Base-by-base conservation (phyloP, 2,113 vertebrate species). In the Brachionichthys hirsutus region DNA sequence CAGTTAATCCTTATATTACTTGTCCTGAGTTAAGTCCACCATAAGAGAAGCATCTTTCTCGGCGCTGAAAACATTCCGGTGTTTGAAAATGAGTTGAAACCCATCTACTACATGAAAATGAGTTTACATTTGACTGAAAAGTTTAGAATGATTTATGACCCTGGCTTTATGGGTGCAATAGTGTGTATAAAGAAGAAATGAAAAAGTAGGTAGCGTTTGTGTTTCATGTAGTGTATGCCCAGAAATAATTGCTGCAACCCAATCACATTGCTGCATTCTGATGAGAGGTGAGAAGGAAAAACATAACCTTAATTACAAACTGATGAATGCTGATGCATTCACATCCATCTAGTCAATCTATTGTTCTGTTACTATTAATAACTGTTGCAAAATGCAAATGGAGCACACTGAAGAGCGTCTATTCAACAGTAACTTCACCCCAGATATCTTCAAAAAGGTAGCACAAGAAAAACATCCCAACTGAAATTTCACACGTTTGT, bases 351-450 rank as follows among this genome's bases (percentile, higher is more conserved):
- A 40, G 48, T 59, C 51, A 73, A 68, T 40, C 54, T 58, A 61
- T 66, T 82, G 67, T 54, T 72, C 59, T 71, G 34, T 34, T 49
- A 54, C 62, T 76, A 70, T 75, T 78, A 75, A 75, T 79, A 78
- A 59, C 60, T 54, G 43, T 75, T 58, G 73, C 2, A 1, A 60
- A 62, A 73, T 62, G 45, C 68, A 72, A 67, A 67, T 54, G 55
- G 69, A 47, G 42, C 44, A 49, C 12, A 10, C 30, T 17, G 18
- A 80, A 45, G 19, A 48, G 17, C 34, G 19, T 49, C 40, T 4
- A 51, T 54, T 74, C 30, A 57, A 30, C 24, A 30, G 2, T 48
- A 66, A 24, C 43, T 79, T 75, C 14, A 53, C 36, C 46, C 24
- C 24, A 30, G 8, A 30, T 30, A 30, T 30, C 24, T 30, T 30